A percentile compares a stretch with the other conserved stretches of the same genome.
Evolutionary conservation across 2,888 invertebrate genomes (phyloP).

Genomic region (Sinopyrophorus schimmeli): DNA sequence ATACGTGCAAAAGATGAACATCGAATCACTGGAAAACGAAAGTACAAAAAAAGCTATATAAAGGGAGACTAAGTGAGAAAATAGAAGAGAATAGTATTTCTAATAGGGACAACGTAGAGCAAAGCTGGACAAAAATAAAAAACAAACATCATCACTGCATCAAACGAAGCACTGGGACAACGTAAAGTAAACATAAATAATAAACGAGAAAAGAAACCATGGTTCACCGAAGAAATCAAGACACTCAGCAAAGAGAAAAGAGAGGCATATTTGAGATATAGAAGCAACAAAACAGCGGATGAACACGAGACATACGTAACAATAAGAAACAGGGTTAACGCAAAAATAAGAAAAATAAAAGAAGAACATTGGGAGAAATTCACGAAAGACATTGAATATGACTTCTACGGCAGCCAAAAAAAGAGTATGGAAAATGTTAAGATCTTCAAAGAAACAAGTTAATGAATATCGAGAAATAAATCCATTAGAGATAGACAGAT

Average conservation of each 20-base stretch:
- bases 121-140: not conserved
- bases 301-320: not conserved
- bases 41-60: not conserved
- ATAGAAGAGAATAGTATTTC: constrained; percentile 1
- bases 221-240: constrained; percentile 2
- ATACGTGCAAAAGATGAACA: constrained; percentile 1
- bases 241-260: constrained; percentile 1
- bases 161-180: not conserved
- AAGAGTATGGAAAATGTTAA: no score
- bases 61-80: not conserved
- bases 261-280: not conserved
- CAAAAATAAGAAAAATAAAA: constrained; percentile 4
- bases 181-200: not conserved
- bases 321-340: not conserved
- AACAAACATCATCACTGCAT: not conserved
- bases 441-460: no score
- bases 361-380: not conserved
- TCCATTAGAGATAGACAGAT: no score
- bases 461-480: no score
- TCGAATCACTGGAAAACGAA: not conserved
- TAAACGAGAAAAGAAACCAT: not conserved
- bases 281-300: constrained; percentile 1
- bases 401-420: no score
- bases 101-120: not conserved
- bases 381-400: no score